These are phyloP conservation scores for Catocala sponsa DNA, from an alignment of 2,888 invertebrate genomes.

Conservation along the genomic window DNA sequence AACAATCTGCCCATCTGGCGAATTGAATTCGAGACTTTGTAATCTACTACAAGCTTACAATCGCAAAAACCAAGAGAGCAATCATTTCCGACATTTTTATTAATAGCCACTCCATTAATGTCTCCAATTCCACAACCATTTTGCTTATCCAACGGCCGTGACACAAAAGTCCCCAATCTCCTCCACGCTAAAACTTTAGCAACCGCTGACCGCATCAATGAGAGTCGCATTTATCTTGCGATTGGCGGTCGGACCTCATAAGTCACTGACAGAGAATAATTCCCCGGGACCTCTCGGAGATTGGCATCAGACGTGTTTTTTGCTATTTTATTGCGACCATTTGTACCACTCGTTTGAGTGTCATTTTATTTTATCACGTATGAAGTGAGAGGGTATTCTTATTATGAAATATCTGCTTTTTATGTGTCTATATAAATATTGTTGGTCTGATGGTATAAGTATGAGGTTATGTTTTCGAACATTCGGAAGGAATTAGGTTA, in stretches of 20 bases:
- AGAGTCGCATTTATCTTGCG: constrained; percentile 61
- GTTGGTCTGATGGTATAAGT: not conserved
- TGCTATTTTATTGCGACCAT: constrained; percentile 41
- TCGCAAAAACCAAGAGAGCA: too few species aligned
- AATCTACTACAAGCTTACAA: too few species aligned
- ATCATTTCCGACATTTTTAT: too few species aligned
- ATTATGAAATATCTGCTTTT: constrained; percentile 19
- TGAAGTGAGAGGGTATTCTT: constrained; percentile 14
- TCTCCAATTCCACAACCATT: not conserved
- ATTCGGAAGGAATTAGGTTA: too few species aligned
- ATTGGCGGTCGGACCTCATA: constrained; percentile 59
- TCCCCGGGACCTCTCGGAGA: constrained; percentile 44
- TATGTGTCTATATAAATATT: not conserved
- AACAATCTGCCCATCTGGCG: too few species aligned
- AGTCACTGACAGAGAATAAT: constrained; percentile 64
- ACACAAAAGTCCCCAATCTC: not conserved
- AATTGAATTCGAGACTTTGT: too few species aligned
- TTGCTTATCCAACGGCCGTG: not conserved
- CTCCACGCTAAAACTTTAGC: constrained; percentile 38
- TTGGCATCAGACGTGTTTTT: constrained; percentile 47
- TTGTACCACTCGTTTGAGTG: constrained; percentile 15
- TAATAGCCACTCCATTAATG: too few species aligned
- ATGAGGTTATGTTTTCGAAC: too few species aligned
- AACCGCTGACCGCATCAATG: constrained; percentile 50
- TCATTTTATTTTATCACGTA: constrained; percentile 19